phyloP scores from a whole-genome alignment of 2,888 invertebrate genomes.

The Orthonevra nobilis region DNA sequence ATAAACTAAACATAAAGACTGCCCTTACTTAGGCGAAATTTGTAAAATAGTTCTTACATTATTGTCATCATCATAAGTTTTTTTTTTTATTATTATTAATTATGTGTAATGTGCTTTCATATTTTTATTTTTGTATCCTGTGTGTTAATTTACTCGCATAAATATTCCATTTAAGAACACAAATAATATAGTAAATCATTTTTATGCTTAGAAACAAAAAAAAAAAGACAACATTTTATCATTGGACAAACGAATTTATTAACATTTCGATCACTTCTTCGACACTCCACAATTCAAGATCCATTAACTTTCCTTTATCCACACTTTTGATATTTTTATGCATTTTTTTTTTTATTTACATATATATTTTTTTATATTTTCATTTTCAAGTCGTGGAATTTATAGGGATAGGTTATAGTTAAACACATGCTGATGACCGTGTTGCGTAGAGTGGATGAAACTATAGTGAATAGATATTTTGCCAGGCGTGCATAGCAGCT shows the following conservation, averaged over 20 bases:
- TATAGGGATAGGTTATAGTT: too few species aligned
- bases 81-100: slow-evolving; percentile 18
- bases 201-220: slow-evolving; percentile 6
- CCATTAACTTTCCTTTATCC: too few species aligned
- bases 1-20: slow-evolving; percentile 69
- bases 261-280: not conserved
- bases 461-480: slow-evolving; percentile 8
- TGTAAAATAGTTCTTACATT: slow-evolving; percentile 66
- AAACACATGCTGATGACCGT: slow-evolving; percentile 3
- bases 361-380: too few species aligned
- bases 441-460: slow-evolving; percentile 7
- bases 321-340: too few species aligned
- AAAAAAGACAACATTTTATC: slow-evolving; percentile 20
- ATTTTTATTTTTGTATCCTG: not conserved
- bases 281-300: not conserved
- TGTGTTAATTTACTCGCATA: not conserved
- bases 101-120: not conserved
- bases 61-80: slow-evolving; percentile 36
- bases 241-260: slow-evolving; percentile 16
- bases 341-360: too few species aligned
- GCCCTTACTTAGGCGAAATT: slow-evolving; percentile 67
- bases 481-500: slow-evolving; percentile 18
- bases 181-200: slow-evolving; percentile 16
- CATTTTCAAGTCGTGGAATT: too few species aligned
- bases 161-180: slow-evolving; percentile 29